These are phyloP conservation scores for Cynodonichthys magdalenae DNA, from an alignment of 2,797 vertebrate genomes.

Conservation along the genomic window DNA sequence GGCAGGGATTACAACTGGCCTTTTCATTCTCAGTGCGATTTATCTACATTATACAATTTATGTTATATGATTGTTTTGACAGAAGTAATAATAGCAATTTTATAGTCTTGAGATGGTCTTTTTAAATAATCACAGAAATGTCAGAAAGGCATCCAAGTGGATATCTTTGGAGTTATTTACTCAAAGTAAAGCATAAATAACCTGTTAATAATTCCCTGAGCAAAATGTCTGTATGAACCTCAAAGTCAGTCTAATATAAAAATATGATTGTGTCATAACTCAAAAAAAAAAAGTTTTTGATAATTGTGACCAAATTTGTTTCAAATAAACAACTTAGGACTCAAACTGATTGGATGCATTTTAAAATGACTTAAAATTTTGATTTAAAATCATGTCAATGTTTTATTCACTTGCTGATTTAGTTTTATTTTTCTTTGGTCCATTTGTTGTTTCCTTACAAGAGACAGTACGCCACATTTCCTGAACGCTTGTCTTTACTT, in stretches of 20 bases:
- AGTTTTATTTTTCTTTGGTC: slow-evolving; percentile 30
- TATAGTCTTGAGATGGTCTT: neutral
- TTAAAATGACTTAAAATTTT: neutral
- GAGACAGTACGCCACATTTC: slow-evolving; percentile 26
- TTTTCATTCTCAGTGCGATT: neutral
- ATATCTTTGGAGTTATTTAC: slow-evolving; percentile 28
- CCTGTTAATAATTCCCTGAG: slow-evolving; percentile 39
- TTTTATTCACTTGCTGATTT: slow-evolving; percentile 4
- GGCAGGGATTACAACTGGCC: neutral
- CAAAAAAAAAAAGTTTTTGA: neutral
- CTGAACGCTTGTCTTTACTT: slow-evolving; percentile 40
- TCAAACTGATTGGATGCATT: neutral
- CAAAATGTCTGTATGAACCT: slow-evolving; percentile 10
- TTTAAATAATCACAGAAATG: neutral
- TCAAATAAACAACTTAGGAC: neutral
- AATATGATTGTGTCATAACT: neutral
- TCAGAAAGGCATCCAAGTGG: slow-evolving; percentile 16
- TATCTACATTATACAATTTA: neutral
- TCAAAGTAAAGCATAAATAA: slow-evolving; percentile 24
- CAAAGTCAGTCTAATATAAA: neutral
- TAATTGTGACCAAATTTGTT: neutral
- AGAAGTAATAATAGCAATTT: slow-evolving; percentile 9
- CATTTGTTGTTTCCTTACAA: slow-evolving; percentile 29
- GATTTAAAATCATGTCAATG: neutral
- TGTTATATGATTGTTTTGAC: neutral